phyloP scores from a whole-genome alignment of 2,888 invertebrate species.

The Tipula confusa region DNA sequence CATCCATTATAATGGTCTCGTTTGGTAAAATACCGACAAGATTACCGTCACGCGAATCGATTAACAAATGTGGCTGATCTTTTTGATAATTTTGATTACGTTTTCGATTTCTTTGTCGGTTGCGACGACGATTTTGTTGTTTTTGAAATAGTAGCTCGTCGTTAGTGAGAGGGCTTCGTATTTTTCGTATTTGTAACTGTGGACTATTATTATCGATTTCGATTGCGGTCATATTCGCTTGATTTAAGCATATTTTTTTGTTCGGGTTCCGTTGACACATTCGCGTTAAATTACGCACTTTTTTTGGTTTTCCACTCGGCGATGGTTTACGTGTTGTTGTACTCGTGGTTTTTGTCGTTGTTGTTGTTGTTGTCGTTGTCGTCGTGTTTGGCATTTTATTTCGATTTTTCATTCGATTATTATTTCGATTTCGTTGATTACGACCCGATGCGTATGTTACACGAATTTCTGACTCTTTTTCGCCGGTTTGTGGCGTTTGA shows the following conservation, averaged over 20 bases:
- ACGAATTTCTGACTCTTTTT: conserved; percentile 35
- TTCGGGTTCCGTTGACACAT: conserved; percentile 36
- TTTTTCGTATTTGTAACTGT: conserved; percentile 26
- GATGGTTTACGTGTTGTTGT: conserved; percentile 36
- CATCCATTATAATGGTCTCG: background rate
- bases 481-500: conserved; percentile 40
- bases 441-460: conserved; percentile 34
- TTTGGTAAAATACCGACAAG: background rate
- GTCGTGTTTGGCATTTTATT: conserved; percentile 33
- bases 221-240: background rate
- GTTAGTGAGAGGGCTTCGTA: conserved; percentile 35
- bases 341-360: conserved; percentile 33
- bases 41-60: background rate
- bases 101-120: conserved; percentile 39
- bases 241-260: background rate
- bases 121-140: conserved; percentile 35
- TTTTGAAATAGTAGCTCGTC: conserved; percentile 34
- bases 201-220: background rate
- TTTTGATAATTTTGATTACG: conserved; percentile 41
- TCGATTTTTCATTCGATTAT: conserved; percentile 33
- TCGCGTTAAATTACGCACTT: conserved; percentile 36
- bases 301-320: conserved; percentile 31
- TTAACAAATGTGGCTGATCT: conserved; percentile 14
- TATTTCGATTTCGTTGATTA: conserved; percentile 26
- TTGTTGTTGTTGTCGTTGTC: conserved; percentile 32